A percentile compares a stretch with the other conserved stretches of the same genome.
phyloP scores from a whole-genome alignment of 1,140 invertebrate species.

The Psilanteris sp. region DNA sequence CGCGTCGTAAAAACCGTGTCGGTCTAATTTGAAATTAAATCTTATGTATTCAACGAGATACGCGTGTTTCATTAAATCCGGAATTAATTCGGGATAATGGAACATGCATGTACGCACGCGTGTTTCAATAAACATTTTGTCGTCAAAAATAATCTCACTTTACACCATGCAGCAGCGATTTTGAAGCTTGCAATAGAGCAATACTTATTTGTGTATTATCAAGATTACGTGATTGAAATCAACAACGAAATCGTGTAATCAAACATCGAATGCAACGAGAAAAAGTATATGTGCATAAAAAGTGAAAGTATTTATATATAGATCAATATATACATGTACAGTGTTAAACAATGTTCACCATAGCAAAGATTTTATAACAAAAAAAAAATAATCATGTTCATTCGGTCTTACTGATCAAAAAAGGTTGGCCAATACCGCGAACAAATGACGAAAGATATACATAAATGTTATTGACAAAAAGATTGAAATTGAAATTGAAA shows the following conservation, averaged over 20 bases:
- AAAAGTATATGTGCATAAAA: too few relatives aligned
- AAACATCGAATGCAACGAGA: slow-evolving; percentile 1
- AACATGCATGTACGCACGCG: not conserved
- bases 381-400: too few relatives aligned
- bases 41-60: slow-evolving; percentile 11
- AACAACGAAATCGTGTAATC: slow-evolving; percentile 13
- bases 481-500: too few relatives aligned
- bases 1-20: slow-evolving; percentile 24
- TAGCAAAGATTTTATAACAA: too few relatives aligned
- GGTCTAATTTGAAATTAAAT: slow-evolving; percentile 35
- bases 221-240: not conserved
- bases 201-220: slow-evolving; percentile 7
- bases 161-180: too few relatives aligned
- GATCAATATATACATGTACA: too few relatives aligned
- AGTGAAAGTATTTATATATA: too few relatives aligned
- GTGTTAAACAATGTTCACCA: too few relatives aligned
- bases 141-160: not conserved
- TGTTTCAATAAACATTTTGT: slow-evolving; percentile 1
- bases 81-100: slow-evolving; percentile 12
- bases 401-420: too few relatives aligned
- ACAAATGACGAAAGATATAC: too few relatives aligned
- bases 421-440: too few relatives aligned
- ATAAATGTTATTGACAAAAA: too few relatives aligned
- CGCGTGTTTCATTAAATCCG: slow-evolving; percentile 14
- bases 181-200: slow-evolving; percentile 1